Conservation (phyloP, 2,888 invertebrate genomes). For the Parnassius glacialis region DNA sequence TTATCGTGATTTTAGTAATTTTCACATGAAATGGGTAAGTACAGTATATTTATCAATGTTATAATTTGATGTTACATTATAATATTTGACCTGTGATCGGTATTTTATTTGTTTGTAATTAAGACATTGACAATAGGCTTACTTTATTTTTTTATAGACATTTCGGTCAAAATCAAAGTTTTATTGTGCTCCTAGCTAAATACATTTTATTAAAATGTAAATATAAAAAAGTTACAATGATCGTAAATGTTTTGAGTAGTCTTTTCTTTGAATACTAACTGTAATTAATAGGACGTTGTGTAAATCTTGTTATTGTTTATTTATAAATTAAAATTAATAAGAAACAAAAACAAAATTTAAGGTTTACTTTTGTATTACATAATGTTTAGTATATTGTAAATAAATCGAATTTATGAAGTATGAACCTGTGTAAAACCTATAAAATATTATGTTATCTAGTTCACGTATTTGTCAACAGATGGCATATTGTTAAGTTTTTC, state of each 20-base stretch:
- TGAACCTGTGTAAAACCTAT: no score
- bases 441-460: constrained; percentile 25
- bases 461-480: constrained; percentile 50
- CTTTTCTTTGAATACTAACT: no score
- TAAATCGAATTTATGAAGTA: no score
- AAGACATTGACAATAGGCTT: constrained; percentile 13
- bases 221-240: no score
- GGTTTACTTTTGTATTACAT: no score
- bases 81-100: neutral
- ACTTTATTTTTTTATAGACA: constrained; percentile 13
- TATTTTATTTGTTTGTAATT: constrained; percentile 12
- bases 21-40: constrained; percentile 65
- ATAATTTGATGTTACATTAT: neutral
- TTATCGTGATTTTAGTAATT: constrained; percentile 45
- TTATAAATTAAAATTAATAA: no score
- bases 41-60: constrained; percentile 1
- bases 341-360: no score
- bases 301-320: no score
- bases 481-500: constrained; percentile 33
- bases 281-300: no score
- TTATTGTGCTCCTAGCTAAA: neutral
- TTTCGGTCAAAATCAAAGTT: constrained; percentile 8
- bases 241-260: no score
- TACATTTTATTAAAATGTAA: no score
- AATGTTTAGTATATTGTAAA: neutral